These are phyloP conservation scores for Stomatorhinus walkeri DNA, from an alignment of 2,797 vertebrate species.

Conservation along the genomic window DNA sequence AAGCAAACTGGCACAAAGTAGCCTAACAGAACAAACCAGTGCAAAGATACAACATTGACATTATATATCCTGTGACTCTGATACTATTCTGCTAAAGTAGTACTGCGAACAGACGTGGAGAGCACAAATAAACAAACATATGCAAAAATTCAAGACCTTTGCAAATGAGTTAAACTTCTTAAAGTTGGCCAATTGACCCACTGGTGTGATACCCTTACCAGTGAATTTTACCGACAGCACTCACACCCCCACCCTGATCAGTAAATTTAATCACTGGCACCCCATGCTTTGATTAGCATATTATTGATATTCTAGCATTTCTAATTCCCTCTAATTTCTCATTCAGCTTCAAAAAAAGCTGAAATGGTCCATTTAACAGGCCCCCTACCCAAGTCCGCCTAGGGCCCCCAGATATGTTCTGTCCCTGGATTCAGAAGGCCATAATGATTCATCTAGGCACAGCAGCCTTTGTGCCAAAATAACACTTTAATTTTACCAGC, in stretches of 20 bases:
- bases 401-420: not conserved
- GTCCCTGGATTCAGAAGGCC: not conserved
- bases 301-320: not conserved
- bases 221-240: not conserved
- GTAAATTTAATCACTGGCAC: not conserved
- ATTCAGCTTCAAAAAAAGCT: not conserved
- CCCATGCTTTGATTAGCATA: not conserved
- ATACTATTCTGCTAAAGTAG: not conserved
- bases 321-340: not conserved
- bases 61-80: not conserved
- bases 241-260: not conserved
- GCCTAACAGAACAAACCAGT: not conserved
- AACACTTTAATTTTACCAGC: not conserved
- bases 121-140: not conserved
- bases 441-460: not conserved
- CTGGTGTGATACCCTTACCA: not conserved
- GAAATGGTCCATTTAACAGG: not conserved
- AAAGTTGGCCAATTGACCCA: not conserved
- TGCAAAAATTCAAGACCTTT: not conserved
- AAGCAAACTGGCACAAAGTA: not conserved
- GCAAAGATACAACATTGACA: not conserved
- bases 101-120: not conserved
- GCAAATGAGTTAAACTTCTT: not conserved
- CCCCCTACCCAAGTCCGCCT: not conserved
- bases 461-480: not conserved